Evolutionary conservation across 2,797 vertebrate species (phyloP).

Genomic region (Toxotes lorentzi): DNA sequence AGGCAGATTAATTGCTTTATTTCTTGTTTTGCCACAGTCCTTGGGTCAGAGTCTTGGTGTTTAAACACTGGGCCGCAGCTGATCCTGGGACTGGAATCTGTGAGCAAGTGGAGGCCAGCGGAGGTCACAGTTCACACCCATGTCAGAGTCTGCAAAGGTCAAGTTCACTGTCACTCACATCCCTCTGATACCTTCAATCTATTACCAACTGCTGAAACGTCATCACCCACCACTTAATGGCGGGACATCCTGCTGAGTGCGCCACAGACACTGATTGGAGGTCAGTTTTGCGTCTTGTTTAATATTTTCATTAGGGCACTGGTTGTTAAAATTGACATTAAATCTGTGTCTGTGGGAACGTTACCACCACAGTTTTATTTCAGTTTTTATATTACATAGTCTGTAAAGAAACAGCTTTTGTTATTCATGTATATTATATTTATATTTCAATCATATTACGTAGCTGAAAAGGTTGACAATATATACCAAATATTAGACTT

Average conservation of each 20-base stretch:
- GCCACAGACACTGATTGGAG: slow-evolving; percentile 39
- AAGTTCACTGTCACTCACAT: slow-evolving; percentile 49
- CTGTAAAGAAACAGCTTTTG: slow-evolving; percentile 73
- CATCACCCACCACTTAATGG: slow-evolving; percentile 38
- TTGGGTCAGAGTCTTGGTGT: slow-evolving; percentile 27
- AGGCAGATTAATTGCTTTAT: slow-evolving; percentile 29
- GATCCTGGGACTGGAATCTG: slow-evolving; percentile 36
- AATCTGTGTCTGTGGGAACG: slow-evolving; percentile 39
- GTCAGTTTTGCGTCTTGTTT: slow-evolving; percentile 55
- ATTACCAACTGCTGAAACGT: slow-evolving; percentile 50
- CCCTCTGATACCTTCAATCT: slow-evolving; percentile 40
- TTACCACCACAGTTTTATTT: slow-evolving; percentile 52
- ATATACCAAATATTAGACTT: slow-evolving; percentile 81
- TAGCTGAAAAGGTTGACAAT: slow-evolving; percentile 66
- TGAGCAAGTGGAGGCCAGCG: slow-evolving; percentile 22
- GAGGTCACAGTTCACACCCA: slow-evolving; percentile 29
- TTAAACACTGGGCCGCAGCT: slow-evolving; percentile 14
- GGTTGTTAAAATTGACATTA: slow-evolving; percentile 18
- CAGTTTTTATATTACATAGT: slow-evolving; percentile 74
- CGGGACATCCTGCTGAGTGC: slow-evolving; percentile 41
- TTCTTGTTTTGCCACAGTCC: slow-evolving; percentile 36
- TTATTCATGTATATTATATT: slow-evolving; percentile 79
- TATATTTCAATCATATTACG: slow-evolving; percentile 70
- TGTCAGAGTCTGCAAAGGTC: slow-evolving; percentile 41
- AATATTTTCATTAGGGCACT: slow-evolving; percentile 20